Evolutionary conservation across 2,888 invertebrate species (phyloP).

Genomic region (Athalia circularis): DNA sequence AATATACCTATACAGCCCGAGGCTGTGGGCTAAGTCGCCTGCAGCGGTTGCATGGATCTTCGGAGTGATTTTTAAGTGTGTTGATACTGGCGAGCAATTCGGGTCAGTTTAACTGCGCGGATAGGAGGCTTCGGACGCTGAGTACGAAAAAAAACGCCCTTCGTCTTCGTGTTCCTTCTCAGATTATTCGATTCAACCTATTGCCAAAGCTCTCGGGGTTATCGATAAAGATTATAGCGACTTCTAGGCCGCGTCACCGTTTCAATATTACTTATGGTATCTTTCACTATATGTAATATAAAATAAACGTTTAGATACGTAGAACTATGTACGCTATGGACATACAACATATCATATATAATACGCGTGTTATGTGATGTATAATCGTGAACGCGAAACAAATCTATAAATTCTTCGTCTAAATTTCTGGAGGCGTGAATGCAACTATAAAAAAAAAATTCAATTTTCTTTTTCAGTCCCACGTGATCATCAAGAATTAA

Average conservation of each 20-base stretch:
- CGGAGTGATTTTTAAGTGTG: conserved; percentile 25
- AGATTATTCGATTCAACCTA: conserved; percentile 38
- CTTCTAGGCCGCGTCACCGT: conserved; percentile 53
- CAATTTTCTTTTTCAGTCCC: too few relatives aligned
- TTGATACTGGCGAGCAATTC: conserved; percentile 2
- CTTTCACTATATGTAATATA: too few relatives aligned
- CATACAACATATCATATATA: too few relatives aligned
- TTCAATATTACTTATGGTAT: background rate
- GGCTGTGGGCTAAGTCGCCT: conserved; percentile 31
- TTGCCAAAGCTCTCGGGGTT: conserved; percentile 54
- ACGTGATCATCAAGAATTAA: too few relatives aligned
- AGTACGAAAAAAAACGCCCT: conserved; percentile 18
- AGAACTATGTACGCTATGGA: too few relatives aligned
- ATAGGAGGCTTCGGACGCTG: background rate
- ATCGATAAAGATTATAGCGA: conserved; percentile 55
- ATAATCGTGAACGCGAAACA: too few relatives aligned
- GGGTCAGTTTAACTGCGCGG: conserved; percentile 28
- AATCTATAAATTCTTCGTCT: too few relatives aligned
- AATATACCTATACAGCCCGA: background rate
- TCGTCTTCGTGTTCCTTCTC: conserved; percentile 9
- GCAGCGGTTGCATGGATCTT: background rate
- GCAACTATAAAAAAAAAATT: too few relatives aligned
- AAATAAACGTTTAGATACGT: too few relatives aligned
- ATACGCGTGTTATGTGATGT: too few relatives aligned
- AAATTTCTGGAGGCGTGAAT: too few relatives aligned